Conservation (phyloP, 2,888 invertebrate species). For the Fragum sueziense region DNA sequence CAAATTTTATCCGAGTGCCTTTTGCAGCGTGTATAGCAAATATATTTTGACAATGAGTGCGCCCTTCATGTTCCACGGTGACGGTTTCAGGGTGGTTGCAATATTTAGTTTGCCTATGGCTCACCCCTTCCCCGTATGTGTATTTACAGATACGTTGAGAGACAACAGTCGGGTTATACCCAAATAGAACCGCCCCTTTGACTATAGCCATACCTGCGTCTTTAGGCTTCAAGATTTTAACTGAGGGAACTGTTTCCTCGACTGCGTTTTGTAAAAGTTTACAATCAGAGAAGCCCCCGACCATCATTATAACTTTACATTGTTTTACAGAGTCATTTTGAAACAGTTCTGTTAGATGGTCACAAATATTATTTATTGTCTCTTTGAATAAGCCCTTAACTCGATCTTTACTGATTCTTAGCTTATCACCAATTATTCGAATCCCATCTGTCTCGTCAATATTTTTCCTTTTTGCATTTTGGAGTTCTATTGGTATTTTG, state of each 20-base stretch:
- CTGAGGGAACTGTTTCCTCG: neutral
- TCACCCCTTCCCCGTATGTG: neutral
- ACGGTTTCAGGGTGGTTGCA: neutral
- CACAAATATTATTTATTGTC: neutral
- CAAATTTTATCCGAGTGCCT: neutral
- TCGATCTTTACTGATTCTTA: neutral
- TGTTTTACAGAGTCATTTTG: neutral
- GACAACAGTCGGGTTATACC: neutral
- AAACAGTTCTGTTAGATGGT: neutral
- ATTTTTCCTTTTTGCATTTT: too few relatives aligned
- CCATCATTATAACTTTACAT: neutral
- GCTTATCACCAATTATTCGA: neutral
- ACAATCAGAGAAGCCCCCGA: neutral
- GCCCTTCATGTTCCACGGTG: neutral
- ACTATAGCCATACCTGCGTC: slow-evolving; percentile 1
- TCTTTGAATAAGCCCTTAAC: neutral
- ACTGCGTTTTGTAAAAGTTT: neutral
- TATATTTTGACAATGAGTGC: neutral
- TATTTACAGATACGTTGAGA: neutral
- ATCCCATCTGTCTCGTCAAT: too few relatives aligned
- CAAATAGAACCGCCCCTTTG: neutral
- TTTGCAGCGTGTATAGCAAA: neutral
- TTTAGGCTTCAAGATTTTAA: neutral
- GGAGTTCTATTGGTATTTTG: too few relatives aligned
- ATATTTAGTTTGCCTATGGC: neutral